Conservation (phyloP, 2,113 vertebrate genomes). For the Bothrops jararaca region DNA sequence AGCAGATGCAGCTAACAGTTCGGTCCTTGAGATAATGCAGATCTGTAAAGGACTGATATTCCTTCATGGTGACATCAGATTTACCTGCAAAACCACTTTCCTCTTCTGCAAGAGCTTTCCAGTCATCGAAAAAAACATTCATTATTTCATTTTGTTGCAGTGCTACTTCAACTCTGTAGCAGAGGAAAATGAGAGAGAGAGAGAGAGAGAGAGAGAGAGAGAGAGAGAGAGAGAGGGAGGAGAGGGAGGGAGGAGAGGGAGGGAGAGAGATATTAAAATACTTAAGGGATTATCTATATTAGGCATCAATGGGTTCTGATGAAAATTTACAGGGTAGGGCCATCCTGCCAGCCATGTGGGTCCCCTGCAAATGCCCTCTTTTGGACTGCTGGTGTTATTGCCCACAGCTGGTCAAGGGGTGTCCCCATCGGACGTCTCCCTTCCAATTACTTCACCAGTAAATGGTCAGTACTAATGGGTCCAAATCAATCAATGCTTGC, state of each 20-base stretch:
- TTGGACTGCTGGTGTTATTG: neutral
- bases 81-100: conserved; percentile 68
- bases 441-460: neutral
- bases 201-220: no score
- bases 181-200: conserved; percentile 29
- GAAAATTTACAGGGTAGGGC: neutral
- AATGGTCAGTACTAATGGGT: neutral
- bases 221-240: neutral
- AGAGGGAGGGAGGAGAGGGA: no score
- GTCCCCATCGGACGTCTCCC: neutral
- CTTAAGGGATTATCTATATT: neutral
- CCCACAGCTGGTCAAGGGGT: neutral
- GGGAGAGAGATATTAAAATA: neutral
- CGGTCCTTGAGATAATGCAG: conserved; percentile 73
- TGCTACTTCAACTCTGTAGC: conserved; percentile 77
- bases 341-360: neutral
- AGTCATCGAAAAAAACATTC: conserved; percentile 83
- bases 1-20: conserved; percentile 79
- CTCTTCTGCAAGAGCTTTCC: conserved; percentile 73
- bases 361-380: neutral
- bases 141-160: conserved; percentile 87
- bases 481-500: neutral
- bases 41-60: conserved; percentile 81
- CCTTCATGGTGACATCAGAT: conserved; percentile 73
- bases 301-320: neutral